A percentile compares a stretch with the other conserved stretches of the same genome.
These are phyloP conservation scores for Thera britannica DNA, from an alignment of 2,888 invertebrate species.

Conservation along the genomic window DNA sequence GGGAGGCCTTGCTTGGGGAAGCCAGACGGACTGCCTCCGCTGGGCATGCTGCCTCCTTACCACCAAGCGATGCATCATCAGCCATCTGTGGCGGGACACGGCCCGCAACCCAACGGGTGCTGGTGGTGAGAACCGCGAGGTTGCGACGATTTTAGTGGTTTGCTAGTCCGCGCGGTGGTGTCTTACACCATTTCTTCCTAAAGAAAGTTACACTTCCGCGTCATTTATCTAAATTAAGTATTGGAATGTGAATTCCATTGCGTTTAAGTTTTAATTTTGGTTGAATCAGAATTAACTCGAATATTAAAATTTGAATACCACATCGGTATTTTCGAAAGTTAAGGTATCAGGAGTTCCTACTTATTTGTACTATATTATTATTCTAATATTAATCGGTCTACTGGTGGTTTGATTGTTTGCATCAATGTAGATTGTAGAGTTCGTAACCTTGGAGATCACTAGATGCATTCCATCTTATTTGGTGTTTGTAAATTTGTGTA, in stretches of 20 bases:
- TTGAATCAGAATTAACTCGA: conserved; percentile 65
- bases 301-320: conserved; percentile 54
- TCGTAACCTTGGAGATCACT: conserved; percentile 40
- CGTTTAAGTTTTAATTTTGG: conserved; percentile 45
- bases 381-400: conserved; percentile 29
- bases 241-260: conserved; percentile 23
- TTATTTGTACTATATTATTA: conserved; percentile 56
- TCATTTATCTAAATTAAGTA: conserved; percentile 31
- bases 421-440: conserved; percentile 28
- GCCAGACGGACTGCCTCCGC: conserved; percentile 79
- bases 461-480: conserved; percentile 64
- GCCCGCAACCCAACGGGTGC: conserved; percentile 73
- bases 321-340: conserved; percentile 62
- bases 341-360: conserved; percentile 79
- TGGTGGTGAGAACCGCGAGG: conserved; percentile 76
- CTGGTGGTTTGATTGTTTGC: conserved; percentile 33
- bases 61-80: conserved; percentile 78
- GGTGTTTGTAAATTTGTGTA: conserved; percentile 75
- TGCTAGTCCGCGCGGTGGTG: conserved; percentile 64
- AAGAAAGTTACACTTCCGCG: conserved; percentile 22
- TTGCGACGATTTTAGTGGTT: conserved; percentile 50
- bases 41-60: conserved; percentile 81
- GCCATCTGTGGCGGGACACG: conserved; percentile 68
- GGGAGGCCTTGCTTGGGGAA: conserved; percentile 94
- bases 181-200: conserved; percentile 1